phyloP scores from a whole-genome alignment of 2,113 vertebrate species.

The Synodontis membranacea region DNA sequence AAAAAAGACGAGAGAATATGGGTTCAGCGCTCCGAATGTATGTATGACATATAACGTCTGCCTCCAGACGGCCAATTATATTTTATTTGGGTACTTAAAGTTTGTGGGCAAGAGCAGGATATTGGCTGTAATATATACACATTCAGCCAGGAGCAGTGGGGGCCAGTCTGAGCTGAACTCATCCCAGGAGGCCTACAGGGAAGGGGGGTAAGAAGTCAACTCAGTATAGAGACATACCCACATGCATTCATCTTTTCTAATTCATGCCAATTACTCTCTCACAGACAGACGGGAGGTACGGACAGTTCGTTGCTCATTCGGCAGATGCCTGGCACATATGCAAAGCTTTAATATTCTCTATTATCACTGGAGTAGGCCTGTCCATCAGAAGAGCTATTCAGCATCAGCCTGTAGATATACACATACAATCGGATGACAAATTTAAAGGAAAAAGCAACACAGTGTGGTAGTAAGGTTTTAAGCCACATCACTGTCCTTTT shows the following conservation, averaged over 20 bases:
- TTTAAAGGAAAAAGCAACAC: background rate
- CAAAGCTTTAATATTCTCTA: conserved; percentile 20
- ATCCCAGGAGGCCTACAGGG: conserved; percentile 70
- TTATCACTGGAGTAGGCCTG: background rate
- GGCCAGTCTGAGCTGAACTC: conserved; percentile 66
- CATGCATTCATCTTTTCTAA: conserved; percentile 71
- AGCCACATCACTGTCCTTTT: background rate
- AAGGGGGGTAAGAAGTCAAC: conserved; percentile 65
- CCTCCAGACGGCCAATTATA: conserved; percentile 79
- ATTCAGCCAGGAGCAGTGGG: conserved; percentile 66
- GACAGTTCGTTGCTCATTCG: conserved; percentile 70
- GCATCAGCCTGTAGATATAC: background rate
- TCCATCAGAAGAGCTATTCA: conserved; percentile 5
- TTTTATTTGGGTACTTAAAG: conserved; percentile 77
- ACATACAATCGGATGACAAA: background rate
- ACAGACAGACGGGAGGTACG: conserved; percentile 67
- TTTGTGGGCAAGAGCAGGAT: conserved; percentile 73
- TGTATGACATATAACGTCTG: conserved; percentile 62
- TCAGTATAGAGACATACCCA: conserved; percentile 63
- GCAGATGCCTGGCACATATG: conserved; percentile 75
- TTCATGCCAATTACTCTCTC: conserved; percentile 75
- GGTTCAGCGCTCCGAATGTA: conserved; percentile 64
- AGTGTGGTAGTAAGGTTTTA: no score
- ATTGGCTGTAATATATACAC: conserved; percentile 77
- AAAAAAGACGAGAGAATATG: conserved; percentile 31